Evolutionary conservation across 2,797 vertebrate species (phyloP).

Genomic region (Notoglanidium macrostoma): DNA sequence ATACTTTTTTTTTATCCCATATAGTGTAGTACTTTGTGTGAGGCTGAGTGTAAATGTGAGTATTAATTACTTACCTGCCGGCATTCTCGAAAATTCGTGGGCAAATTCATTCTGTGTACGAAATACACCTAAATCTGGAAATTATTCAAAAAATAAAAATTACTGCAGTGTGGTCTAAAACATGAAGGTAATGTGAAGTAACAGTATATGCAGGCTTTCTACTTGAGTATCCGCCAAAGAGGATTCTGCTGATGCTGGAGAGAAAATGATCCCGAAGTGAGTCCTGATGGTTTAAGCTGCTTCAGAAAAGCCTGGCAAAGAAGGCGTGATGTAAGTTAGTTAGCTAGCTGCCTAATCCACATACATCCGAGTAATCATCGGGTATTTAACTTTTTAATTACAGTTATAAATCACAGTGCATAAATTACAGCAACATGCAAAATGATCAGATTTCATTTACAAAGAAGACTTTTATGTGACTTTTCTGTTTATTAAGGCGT

Average conservation of each 20-base stretch:
- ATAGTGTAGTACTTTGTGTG: background rate
- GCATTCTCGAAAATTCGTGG: constrained; percentile 48
- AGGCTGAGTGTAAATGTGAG: background rate
- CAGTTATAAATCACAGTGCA: background rate
- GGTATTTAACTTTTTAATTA: background rate
- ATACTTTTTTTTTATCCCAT: background rate
- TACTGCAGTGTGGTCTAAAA: background rate
- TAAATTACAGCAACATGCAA: background rate
- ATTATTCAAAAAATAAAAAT: background rate
- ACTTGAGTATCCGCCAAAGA: background rate
- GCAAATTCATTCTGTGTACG: constrained; percentile 50
- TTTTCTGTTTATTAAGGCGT: background rate
- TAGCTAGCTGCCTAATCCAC: constrained; percentile 8
- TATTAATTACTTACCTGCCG: constrained; percentile 49
- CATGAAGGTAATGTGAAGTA: no score
- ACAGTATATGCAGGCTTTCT: background rate
- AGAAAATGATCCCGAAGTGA: background rate
- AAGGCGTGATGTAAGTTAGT: background rate
- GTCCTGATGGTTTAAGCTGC: constrained; percentile 17
- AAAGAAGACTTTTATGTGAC: background rate
- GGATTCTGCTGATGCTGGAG: no score
- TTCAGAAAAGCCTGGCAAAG: background rate
- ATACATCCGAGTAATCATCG: background rate
- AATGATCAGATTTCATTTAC: no score
- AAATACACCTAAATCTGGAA: constrained; percentile 21